phyloP scores from a whole-genome alignment of 2,113 vertebrate species.

The Prolemur simus region DNA sequence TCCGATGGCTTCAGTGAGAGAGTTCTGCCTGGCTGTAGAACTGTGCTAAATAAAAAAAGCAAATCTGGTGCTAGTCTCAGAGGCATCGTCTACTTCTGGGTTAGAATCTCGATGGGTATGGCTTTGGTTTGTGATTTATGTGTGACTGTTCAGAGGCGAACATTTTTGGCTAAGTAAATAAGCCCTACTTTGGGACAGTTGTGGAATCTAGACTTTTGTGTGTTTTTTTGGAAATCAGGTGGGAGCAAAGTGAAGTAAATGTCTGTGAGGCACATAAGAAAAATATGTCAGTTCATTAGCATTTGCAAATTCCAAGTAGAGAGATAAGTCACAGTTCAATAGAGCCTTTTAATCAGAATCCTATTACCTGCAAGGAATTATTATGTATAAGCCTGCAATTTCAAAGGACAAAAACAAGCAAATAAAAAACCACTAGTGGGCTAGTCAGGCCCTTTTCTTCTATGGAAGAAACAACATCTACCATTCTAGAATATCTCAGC shows the following conservation, averaged over 20 bases:
- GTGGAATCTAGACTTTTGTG: background rate
- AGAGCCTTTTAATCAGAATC: conserved; percentile 53
- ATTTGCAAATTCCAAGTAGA: conserved; percentile 58
- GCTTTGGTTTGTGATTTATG: conserved; percentile 6
- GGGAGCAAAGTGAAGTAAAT: conserved; percentile 23
- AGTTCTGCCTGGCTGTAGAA: conserved; percentile 13
- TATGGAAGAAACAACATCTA: background rate
- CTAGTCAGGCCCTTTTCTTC: background rate
- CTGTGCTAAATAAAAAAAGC: background rate
- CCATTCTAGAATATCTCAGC: background rate
- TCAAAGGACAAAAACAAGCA: conserved; percentile 54
- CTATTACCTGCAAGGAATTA: conserved; percentile 41
- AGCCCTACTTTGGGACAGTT: background rate
- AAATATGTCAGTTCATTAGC: conserved; percentile 38
- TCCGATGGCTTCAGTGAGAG: conserved; percentile 12
- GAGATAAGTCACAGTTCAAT: conserved; percentile 68
- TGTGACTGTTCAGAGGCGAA: conserved; percentile 2
- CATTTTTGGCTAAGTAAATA: conserved; percentile 33
- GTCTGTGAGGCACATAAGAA: conserved; percentile 13
- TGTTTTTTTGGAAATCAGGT: conserved; percentile 45
- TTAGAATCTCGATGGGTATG: background rate
- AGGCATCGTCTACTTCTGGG: background rate
- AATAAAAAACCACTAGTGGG: background rate
- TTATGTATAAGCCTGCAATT: conserved; percentile 45
- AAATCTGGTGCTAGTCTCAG: background rate